Conservation (phyloP, 1,140 invertebrate species). For the Calliopsis andreniformis region DNA sequence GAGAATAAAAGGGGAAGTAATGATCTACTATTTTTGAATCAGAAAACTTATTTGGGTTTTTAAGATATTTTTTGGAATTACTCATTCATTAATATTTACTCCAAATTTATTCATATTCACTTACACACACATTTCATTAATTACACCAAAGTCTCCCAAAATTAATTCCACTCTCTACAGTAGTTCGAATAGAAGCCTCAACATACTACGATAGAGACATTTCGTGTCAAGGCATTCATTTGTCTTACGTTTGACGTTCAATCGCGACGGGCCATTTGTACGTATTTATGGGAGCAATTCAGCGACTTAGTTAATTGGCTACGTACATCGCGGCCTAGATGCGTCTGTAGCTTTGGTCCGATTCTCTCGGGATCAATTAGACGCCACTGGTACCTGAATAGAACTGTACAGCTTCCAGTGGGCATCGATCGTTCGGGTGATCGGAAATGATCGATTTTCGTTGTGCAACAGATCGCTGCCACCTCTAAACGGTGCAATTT, state of each 20-base stretch:
- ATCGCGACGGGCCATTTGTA: constrained; percentile 46
- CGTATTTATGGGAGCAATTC: constrained; percentile 52
- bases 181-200: neutral
- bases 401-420: neutral
- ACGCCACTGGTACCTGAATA: constrained; percentile 22
- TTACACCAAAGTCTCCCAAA: too few species aligned
- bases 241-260: constrained; percentile 36
- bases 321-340: constrained; percentile 48
- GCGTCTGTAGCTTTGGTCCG: constrained; percentile 19
- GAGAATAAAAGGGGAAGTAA: too few species aligned
- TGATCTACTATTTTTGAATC: too few species aligned
- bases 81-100: too few species aligned
- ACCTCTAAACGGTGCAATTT: neutral
- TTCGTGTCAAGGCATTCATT: neutral
- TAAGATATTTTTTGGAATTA: too few species aligned
- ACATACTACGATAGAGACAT: neutral
- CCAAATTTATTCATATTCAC: too few species aligned
- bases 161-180: too few species aligned
- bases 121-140: too few species aligned
- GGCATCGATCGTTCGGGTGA: neutral
- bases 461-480: neutral
- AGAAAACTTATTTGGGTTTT: too few species aligned
- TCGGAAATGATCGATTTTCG: constrained; percentile 22
- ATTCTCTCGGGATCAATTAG: constrained; percentile 58
- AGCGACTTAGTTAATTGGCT: constrained; percentile 55